These are phyloP conservation scores for Scolopax bukidnonensis DNA, from an alignment of 2,797 vertebrate genomes.

Conservation along the genomic window DNA sequence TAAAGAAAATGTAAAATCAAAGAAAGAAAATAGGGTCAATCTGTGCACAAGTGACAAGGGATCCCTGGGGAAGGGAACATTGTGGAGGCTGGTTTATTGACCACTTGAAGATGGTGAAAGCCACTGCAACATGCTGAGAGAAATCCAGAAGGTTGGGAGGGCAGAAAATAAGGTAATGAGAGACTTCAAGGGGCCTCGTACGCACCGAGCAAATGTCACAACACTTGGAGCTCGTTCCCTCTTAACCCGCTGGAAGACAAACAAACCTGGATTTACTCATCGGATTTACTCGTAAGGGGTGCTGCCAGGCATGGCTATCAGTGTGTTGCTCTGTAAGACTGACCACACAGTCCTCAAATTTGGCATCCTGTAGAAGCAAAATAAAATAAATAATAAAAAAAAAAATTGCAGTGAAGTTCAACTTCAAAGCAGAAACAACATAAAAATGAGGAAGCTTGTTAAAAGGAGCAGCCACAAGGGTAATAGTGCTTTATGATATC, in stretches of 20 bases:
- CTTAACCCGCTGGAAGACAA: not conserved
- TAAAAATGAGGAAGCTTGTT: not conserved
- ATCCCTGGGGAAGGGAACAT: not conserved
- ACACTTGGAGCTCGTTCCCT: not conserved
- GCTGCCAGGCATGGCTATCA: not conserved
- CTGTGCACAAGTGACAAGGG: slow-evolving; percentile 27
- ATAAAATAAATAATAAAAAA: not conserved
- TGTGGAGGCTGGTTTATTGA: slow-evolving; percentile 23
- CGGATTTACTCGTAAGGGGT: not conserved
- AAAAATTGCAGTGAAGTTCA: not conserved
- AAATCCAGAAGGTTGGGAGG: not conserved
- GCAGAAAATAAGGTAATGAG: not conserved
- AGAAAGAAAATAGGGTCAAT: slow-evolving; percentile 32
- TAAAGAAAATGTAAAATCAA: slow-evolving; percentile 52
- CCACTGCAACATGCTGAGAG: not conserved
- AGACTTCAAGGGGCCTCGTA: not conserved
- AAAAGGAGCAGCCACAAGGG: not conserved
- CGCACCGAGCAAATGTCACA: not conserved
- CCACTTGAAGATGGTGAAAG: slow-evolving; percentile 24
- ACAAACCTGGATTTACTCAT: not conserved
- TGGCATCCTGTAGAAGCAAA: not conserved
- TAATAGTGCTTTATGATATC: not conserved
- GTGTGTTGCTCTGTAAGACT: accelerated
- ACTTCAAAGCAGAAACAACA: not conserved
- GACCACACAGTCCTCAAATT: not conserved